Base-by-base conservation (phyloP, 2,888 invertebrate species). In the Pristionchus fissidentatus region DNA sequence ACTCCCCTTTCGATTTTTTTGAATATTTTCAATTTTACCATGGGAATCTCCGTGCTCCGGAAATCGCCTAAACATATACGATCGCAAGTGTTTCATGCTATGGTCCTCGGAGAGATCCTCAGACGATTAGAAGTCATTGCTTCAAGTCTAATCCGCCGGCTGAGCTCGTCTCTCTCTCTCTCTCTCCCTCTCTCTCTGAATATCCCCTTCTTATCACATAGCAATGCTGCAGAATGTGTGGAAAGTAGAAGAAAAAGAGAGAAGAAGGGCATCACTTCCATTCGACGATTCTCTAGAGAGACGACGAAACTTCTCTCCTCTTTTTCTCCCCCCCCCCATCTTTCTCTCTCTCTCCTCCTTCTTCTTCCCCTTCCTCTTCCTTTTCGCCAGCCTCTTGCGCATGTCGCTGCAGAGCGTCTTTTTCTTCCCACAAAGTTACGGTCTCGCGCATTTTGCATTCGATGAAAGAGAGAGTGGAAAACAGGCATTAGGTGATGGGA, bases 151-250 rank as follows among this genome's bases (percentile, higher is more conserved):
- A n/a, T n/a, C n/a, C n/a, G n/a, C n/a, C n/a, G n/a, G n/a, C n/a
- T n/a, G n/a, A n/a, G n/a, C n/a, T 10, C 26, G 62, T 26, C 62
- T 62, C 62, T 62, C 62, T 62, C 62, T 62, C 62, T 62, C 62
- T n/a, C 62, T 15, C 26, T 62, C 62, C 10, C 62, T 62, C 62
- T n/a, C 62, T 62, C 62, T 26, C 62, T 26, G n/a, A n/a, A 38
- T 10, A 22, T 1, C 29, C 73, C 29, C 46, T 46, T 52, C n/a
- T 22, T 49, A 29, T 32, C 32, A 15, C 52, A 55, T 52, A 73
- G 55, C 32, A 78, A 79, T 22, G 80, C 46, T 70, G 46, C 80
- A 80, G 73, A 57, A 73, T 32, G 62, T 81, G 57, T 52, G 35
- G 75, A 60, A 52, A 81, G 62, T 79, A 70, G 81, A 57, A 81